Evolutionary conservation across 2,888 invertebrate genomes (phyloP).

Genomic region (Julus scandinavius): DNA sequence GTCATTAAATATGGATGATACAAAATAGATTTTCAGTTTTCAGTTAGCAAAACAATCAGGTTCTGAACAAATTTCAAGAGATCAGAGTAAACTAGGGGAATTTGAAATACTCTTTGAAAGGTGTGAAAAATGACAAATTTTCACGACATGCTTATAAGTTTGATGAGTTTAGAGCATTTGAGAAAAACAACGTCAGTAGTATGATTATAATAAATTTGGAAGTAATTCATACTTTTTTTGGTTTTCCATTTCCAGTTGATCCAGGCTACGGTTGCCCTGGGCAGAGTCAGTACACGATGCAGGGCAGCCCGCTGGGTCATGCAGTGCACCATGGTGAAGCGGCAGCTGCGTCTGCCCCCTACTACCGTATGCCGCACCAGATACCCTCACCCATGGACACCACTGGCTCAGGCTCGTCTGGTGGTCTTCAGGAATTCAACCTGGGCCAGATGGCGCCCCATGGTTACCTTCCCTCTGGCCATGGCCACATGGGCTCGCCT

Average conservation of each 20-base stretch:
- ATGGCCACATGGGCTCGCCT: conserved; percentile 29
- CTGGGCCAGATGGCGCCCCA: background rate
- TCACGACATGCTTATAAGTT: too few species aligned
- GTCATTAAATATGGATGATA: too few species aligned
- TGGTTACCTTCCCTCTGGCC: background rate
- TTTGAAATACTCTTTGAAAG: too few species aligned
- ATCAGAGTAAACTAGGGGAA: too few species aligned
- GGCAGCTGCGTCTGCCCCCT: background rate
- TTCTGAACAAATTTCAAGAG: too few species aligned
- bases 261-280: conserved; percentile 22
- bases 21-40: too few species aligned
- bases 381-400: conserved; percentile 50
- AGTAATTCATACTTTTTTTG: too few species aligned
- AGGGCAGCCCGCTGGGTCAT: conserved; percentile 19
- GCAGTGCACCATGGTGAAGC: background rate
- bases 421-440: background rate
- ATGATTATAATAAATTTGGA: too few species aligned
- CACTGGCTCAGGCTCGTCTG: background rate
- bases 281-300: conserved; percentile 19
- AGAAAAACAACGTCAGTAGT: too few species aligned
- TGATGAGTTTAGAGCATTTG: too few species aligned
- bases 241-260: background rate
- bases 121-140: too few species aligned
- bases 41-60: too few species aligned
- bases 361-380: conserved; percentile 45